These are phyloP conservation scores for Tachycineta bicolor DNA, from an alignment of 2,113 vertebrate genomes.

Conservation along the genomic window DNA sequence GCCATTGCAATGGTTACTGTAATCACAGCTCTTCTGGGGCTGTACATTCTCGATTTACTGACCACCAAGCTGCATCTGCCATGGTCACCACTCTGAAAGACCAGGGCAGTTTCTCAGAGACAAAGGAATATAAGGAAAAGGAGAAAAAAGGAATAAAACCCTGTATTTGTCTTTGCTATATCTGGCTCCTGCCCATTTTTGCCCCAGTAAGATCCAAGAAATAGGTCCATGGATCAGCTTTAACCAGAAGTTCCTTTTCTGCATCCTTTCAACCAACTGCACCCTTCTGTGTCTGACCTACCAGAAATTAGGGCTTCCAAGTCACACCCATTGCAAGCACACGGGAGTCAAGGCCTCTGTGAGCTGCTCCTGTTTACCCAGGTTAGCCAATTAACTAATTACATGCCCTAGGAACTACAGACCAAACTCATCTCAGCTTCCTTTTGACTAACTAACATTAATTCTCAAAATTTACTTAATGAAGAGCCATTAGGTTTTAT, in stretches of 20 bases:
- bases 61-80: neutral
- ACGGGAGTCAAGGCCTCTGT: neutral
- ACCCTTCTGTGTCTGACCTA: neutral
- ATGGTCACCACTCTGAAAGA: neutral
- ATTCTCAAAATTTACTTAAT: neutral
- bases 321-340: neutral
- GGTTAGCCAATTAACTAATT: neutral
- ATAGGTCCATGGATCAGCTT: neutral
- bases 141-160: neutral
- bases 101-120: neutral
- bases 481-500: constrained; percentile 1
- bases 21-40: neutral
- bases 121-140: neutral
- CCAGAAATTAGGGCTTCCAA: neutral
- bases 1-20: neutral
- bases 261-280: neutral
- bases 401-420: neutral
- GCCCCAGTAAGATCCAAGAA: neutral
- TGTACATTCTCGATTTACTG: neutral
- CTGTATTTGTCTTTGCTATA: neutral
- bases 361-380: neutral
- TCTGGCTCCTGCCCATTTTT: neutral
- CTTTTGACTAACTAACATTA: neutral
- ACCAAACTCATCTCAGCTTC: neutral
- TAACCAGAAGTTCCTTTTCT: neutral